Evolutionary conservation across 2,888 invertebrate genomes (phyloP), one percentile per base, ranked within the genome.

Genomic region (Siphlonurus alternatus): DNA sequence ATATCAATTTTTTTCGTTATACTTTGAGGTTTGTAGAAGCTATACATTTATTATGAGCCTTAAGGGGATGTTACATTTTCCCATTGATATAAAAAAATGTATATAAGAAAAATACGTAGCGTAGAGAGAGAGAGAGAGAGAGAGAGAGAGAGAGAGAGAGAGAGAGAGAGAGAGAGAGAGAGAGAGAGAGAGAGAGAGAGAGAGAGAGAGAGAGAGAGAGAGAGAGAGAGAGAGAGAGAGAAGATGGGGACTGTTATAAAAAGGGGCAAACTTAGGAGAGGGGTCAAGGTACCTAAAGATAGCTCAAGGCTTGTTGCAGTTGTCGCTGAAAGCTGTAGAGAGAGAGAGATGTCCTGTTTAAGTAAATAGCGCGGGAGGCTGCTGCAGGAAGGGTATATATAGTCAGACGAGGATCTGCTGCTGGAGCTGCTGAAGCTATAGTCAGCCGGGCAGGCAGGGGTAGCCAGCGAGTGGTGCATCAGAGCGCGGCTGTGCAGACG

Each of bases 41-140:
- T n/a, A n/a, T n/a, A n/a, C n/a, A n/a, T n/a, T n/a, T n/a, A n/a
- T n/a, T n/a, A n/a, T n/a, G n/a, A n/a, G n/a, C n/a, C n/a, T n/a
- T n/a, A n/a, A n/a, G n/a, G n/a, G n/a, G n/a, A n/a, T n/a, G n/a
- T n/a, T n/a, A n/a, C n/a, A n/a, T n/a, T n/a, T n/a, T n/a, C n/a
- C n/a, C n/a, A n/a, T n/a, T n/a, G n/a, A n/a, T n/a, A n/a, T n/a
- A n/a, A n/a, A n/a, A n/a, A n/a, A n/a, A n/a, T n/a, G n/a, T n/a
- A n/a, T n/a, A n/a, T n/a, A n/a, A n/a, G n/a, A n/a, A 38, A 38
- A 38, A 38, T 38, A 38, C 15, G 25, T 56, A 18, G 23, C 62
- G 38, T 63, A 53, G 62, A 66, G 62, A 65, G 62, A 62, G 54
- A 62, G 62, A 65, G 64, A 61, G 63, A 64, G 65, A 61, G 66